These are phyloP conservation scores for Donacobius atricapilla DNA, from an alignment of 2,113 vertebrate species.

Conservation along the genomic window DNA sequence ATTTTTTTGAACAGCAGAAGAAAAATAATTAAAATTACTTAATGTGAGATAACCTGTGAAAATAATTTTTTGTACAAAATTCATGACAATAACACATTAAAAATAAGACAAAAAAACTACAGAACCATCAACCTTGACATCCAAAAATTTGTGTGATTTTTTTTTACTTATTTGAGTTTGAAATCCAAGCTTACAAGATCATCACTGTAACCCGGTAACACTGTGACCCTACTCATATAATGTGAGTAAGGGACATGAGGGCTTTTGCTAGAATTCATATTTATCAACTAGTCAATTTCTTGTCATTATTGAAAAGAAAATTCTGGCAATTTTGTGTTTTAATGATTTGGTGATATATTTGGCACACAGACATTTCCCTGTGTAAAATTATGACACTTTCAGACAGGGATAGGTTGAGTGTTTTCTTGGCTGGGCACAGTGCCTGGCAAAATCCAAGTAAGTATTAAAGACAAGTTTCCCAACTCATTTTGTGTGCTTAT, in stretches of 20 bases:
- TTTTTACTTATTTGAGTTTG: background rate
- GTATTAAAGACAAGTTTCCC: background rate
- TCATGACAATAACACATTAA: background rate
- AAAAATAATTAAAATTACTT: background rate
- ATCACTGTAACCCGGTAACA: background rate
- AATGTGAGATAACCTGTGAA: background rate
- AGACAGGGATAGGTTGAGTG: background rate
- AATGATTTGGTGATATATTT: background rate
- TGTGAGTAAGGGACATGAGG: accelerated
- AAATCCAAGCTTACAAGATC: background rate
- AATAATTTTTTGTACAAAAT: background rate
- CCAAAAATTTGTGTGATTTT: background rate
- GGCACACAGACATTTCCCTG: background rate
- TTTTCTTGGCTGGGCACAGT: background rate
- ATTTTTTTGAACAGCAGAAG: background rate
- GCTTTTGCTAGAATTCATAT: background rate
- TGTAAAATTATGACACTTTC: background rate
- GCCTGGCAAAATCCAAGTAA: background rate
- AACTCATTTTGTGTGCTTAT: background rate
- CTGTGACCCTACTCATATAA: background rate
- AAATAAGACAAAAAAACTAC: background rate
- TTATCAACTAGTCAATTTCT: background rate
- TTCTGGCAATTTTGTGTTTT: background rate
- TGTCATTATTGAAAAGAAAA: background rate
- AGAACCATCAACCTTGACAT: background rate